Evolutionary conservation across 2,888 invertebrate genomes (phyloP).

Genomic region (Hirtodrosophila histrioides): DNA sequence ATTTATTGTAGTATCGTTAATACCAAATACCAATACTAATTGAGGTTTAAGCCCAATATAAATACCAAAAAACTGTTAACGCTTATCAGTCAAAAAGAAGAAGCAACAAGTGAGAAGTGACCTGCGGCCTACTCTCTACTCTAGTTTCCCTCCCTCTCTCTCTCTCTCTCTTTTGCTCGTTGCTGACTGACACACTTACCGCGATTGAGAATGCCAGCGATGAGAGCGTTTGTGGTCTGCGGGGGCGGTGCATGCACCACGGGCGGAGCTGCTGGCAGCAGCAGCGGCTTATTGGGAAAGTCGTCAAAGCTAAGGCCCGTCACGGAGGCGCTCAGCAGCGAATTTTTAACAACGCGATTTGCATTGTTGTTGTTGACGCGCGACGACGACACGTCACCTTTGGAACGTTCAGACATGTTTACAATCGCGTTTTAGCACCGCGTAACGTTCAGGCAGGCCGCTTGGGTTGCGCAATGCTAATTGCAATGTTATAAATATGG

Average conservation of each 20-base stretch:
- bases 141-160: constrained; percentile 8
- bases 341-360: constrained; percentile 86
- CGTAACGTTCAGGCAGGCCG: constrained; percentile 1
- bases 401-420: constrained; percentile 82
- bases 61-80: constrained; percentile 31
- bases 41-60: too few relatives aligned
- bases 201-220: constrained; percentile 72
- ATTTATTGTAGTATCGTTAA: too few relatives aligned
- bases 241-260: constrained; percentile 73
- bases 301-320: constrained; percentile 90
- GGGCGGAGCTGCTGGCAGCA: constrained; percentile 87
- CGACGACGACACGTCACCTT: constrained; percentile 84
- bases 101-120: constrained; percentile 47
- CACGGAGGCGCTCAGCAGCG: constrained; percentile 90
- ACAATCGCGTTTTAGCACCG: constrained; percentile 25
- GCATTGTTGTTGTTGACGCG: constrained; percentile 80
- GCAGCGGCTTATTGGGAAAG: constrained; percentile 89
- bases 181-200: constrained; percentile 73
- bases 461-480: constrained; percentile 29
- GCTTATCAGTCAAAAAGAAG: constrained; percentile 31
- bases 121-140: constrained; percentile 4
- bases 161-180: constrained; percentile 1
- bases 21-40: too few relatives aligned
- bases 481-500: constrained; percentile 3
- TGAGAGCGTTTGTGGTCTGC: constrained; percentile 56